phyloP scores from a whole-genome alignment of 2,888 invertebrate species.

The Rhorus exstirpatorius region DNA sequence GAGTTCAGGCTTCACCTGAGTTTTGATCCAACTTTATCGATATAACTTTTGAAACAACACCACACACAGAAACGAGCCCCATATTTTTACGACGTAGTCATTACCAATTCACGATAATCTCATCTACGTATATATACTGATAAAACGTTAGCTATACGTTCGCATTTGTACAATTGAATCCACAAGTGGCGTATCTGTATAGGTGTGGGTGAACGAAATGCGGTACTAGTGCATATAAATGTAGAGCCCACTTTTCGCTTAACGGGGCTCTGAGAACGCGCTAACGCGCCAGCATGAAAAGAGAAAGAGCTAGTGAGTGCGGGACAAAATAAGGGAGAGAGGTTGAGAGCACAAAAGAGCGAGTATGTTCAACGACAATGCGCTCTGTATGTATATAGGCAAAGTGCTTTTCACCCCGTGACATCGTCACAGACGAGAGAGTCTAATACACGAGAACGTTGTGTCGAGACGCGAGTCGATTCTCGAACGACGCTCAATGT shows the following conservation, averaged over 20 bases:
- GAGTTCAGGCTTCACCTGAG: not conserved
- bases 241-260: slow-evolving; percentile 54
- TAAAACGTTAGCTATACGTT: not conserved
- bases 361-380: slow-evolving; percentile 42
- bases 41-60: slow-evolving; percentile 18
- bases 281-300: slow-evolving; percentile 19
- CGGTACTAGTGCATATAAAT: slow-evolving; percentile 31
- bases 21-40: slow-evolving; percentile 14
- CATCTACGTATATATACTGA: slow-evolving; percentile 10
- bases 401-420: slow-evolving; percentile 43
- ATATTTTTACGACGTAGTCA: slow-evolving; percentile 13
- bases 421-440: slow-evolving; percentile 37
- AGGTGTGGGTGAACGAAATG: slow-evolving; percentile 39
- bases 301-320: not conserved
- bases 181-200: slow-evolving; percentile 65
- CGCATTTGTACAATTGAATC: slow-evolving; percentile 66
- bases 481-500: slow-evolving; percentile 18
- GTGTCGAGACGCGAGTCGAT: not conserved
- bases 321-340: not conserved
- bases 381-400: not conserved
- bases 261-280: slow-evolving; percentile 36
- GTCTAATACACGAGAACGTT: slow-evolving; percentile 2
- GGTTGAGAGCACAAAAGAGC: slow-evolving; percentile 39
- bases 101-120: slow-evolving; percentile 13
- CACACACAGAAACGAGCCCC: not conserved